Evolutionary conservation across 2,113 vertebrate species (phyloP).

Genomic region (Xiphorhynchus elegans): DNA sequence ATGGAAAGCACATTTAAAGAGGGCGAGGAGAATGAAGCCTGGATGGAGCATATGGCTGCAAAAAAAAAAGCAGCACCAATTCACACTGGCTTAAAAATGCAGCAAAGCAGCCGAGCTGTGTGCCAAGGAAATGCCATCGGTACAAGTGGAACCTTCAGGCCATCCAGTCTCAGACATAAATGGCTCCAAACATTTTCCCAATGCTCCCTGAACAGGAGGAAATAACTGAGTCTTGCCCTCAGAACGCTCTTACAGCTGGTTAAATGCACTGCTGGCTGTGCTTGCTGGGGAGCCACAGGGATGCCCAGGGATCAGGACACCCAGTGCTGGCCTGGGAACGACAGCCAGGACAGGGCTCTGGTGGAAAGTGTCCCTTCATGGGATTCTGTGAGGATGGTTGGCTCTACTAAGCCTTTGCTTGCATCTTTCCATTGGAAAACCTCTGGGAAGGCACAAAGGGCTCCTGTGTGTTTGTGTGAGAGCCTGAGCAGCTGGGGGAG

Average conservation of each 20-base stretch:
- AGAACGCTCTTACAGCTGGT: not conserved
- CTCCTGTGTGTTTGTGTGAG: no score
- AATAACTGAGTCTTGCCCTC: not conserved
- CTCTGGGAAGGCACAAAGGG: not conserved
- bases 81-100: rapidly evolving
- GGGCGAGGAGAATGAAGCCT: not conserved
- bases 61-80: not conserved
- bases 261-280: rapidly evolving
- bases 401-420: not conserved
- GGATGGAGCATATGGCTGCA: not conserved
- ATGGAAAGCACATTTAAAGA: not conserved
- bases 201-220: rapidly evolving
- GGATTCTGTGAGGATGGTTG: not conserved
- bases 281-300: not conserved
- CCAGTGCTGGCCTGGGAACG: not conserved
- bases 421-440: not conserved
- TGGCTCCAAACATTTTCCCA: not conserved
- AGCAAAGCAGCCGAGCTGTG: rapidly evolving
- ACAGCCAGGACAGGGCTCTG: not conserved
- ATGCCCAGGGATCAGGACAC: not conserved
- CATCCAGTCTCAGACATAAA: rapidly evolving
- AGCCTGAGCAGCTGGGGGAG: not conserved
- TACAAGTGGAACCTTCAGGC: rapidly evolving
- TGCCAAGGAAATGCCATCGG: rapidly evolving
- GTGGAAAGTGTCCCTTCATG: not conserved